These are phyloP conservation scores for Amblyteles armatorius DNA, from an alignment of 2,888 invertebrate genomes.

Conservation along the genomic window DNA sequence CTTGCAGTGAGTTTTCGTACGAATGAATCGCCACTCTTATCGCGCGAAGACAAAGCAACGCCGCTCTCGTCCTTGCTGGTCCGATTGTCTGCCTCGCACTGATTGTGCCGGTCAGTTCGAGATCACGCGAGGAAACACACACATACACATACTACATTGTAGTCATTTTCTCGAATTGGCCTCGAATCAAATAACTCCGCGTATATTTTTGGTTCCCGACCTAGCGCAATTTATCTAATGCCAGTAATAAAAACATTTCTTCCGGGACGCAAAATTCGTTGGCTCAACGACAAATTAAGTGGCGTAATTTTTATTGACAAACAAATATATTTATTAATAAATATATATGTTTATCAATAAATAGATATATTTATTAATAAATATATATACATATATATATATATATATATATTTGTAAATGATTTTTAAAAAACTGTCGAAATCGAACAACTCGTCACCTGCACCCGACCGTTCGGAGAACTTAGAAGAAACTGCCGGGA, in stretches of 20 bases:
- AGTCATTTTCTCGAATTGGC: slow-evolving; percentile 21
- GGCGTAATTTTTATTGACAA: background rate
- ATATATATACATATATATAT: background rate
- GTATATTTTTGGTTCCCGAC: slow-evolving; percentile 7
- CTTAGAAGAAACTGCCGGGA: background rate
- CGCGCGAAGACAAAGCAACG: slow-evolving; percentile 41
- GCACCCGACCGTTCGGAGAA: background rate
- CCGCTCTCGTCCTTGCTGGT: slow-evolving; percentile 38
- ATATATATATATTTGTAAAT: background rate
- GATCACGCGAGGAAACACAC: slow-evolving; percentile 33
- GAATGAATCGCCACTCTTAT: slow-evolving; percentile 41
- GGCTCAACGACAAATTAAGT: slow-evolving; percentile 6
- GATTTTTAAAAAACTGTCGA: background rate
- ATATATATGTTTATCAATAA: background rate
- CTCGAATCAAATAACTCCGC: background rate
- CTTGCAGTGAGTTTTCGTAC: background rate
- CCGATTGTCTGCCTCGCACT: slow-evolving; percentile 25
- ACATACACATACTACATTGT: slow-evolving; percentile 22
- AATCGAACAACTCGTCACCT: slow-evolving; percentile 5
- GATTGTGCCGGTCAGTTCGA: slow-evolving; percentile 29
- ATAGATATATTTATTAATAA: background rate
- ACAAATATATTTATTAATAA: background rate
- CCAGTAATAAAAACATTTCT: slow-evolving; percentile 6
- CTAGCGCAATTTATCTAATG: background rate
- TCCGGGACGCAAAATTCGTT: slow-evolving; percentile 18